Conservation (phyloP, 2,113 vertebrate genomes). For the Acanthochromis polyacanthus region DNA sequence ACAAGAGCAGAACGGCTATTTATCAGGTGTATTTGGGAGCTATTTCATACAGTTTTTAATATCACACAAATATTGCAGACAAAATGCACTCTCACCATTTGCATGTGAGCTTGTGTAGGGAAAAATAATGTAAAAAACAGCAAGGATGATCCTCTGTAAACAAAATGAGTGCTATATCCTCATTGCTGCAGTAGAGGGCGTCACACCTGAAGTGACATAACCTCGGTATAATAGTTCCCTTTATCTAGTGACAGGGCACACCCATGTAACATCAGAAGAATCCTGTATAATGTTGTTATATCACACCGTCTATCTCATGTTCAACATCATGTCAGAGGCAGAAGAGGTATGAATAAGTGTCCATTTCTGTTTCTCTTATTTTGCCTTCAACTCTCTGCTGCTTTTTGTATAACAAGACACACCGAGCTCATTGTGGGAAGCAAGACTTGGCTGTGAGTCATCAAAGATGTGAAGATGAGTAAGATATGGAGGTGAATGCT, state of each 20-base stretch:
- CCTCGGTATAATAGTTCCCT: neutral
- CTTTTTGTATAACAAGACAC: slow-evolving; percentile 34
- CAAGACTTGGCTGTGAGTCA: slow-evolving; percentile 53
- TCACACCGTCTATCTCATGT: slow-evolving; percentile 15
- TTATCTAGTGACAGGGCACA: slow-evolving; percentile 23
- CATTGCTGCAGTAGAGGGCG: slow-evolving; percentile 71
- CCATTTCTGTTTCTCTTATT: slow-evolving; percentile 5
- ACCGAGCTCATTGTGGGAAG: slow-evolving; percentile 62
- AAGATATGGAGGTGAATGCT: slow-evolving; percentile 32
- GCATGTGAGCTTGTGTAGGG: neutral
- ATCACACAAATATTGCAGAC: neutral
- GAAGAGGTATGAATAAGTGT: neutral
- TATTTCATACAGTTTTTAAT: slow-evolving; percentile 4
- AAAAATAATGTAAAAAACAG: neutral
- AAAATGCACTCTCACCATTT: neutral
- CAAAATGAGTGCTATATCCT: slow-evolving; percentile 23
- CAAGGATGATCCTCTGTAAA: neutral
- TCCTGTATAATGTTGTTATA: slow-evolving; percentile 6
- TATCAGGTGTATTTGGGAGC: slow-evolving; percentile 4
- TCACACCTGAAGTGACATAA: slow-evolving; percentile 45
- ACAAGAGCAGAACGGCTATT: slow-evolving; percentile 37
- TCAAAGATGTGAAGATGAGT: slow-evolving; percentile 62
- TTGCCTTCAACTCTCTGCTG: slow-evolving; percentile 20
- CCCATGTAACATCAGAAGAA: slow-evolving; percentile 18
- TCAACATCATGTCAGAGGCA: slow-evolving; percentile 17